Percentiles rank a stretch among this genome's conserved stretches.
phyloP scores from a whole-genome alignment of 2,888 invertebrate species.

The Tortricodes alternella region DNA sequence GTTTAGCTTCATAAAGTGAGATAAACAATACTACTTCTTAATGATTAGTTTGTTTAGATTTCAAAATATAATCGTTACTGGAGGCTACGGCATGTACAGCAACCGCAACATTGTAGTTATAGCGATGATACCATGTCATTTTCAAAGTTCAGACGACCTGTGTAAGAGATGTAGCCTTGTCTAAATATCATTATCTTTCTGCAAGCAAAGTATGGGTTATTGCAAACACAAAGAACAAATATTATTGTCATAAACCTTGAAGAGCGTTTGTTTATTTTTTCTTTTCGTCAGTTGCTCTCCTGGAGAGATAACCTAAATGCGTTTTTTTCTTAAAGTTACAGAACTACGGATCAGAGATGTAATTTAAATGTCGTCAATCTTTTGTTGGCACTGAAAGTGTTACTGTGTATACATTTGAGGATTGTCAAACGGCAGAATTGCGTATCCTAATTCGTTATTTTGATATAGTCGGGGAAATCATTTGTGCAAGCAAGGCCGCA shows the following conservation, averaged over 20 bases:
- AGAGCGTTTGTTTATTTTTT: neutral
- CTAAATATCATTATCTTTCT: constrained; percentile 1
- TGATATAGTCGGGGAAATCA: neutral
- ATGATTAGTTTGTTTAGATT: too few relatives aligned
- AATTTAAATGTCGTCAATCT: neutral
- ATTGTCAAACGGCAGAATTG: too few relatives aligned
- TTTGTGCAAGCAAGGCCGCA: too few relatives aligned
- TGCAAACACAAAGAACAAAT: constrained; percentile 17
- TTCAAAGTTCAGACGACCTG: neutral
- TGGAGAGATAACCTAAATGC: neutral
- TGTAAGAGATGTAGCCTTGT: neutral
- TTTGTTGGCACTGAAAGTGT: too few relatives aligned
- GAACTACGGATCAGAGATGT: neutral
- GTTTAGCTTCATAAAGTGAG: too few relatives aligned
- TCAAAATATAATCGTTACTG: too few relatives aligned
- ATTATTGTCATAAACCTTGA: constrained; percentile 7
- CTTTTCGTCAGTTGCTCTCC: neutral
- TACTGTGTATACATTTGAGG: too few relatives aligned
- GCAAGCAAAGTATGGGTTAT: neutral
- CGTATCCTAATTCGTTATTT: too few relatives aligned
- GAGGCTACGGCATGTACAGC: too few relatives aligned
- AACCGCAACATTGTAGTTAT: too few relatives aligned
- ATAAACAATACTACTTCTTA: too few relatives aligned
- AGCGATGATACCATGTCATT: neutral
- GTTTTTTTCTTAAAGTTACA: neutral